phyloP scores from a whole-genome alignment of 2,113 vertebrate genomes.

The Oryzias javanicus region DNA sequence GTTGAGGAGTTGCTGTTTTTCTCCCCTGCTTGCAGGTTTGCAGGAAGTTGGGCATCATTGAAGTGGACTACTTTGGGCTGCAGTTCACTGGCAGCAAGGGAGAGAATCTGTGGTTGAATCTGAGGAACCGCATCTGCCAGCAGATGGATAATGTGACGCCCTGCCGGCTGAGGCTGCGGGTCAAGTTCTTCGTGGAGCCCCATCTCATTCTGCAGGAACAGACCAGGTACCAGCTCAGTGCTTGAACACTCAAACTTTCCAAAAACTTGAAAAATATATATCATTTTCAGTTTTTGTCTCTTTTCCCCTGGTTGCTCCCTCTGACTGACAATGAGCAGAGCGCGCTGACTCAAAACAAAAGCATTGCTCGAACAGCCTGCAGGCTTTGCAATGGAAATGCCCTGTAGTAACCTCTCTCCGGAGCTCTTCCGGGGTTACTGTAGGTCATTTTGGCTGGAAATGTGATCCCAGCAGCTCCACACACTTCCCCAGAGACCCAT shows the following conservation, averaged over 20 bases:
- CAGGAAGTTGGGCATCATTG: constrained; percentile 93
- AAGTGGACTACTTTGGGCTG: constrained; percentile 97
- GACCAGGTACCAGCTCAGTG: constrained; percentile 82
- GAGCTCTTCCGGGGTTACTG: constrained; percentile 81
- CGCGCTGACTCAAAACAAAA: constrained; percentile 1
- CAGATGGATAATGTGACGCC: constrained; percentile 94
- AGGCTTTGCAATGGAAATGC: constrained; percentile 53
- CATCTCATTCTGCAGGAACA: constrained; percentile 98
- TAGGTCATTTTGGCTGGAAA: constrained; percentile 80
- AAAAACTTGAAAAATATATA: no score
- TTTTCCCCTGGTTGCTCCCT: no score
- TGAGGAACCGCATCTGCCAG: constrained; percentile 96
- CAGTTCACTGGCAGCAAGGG: constrained; percentile 96
- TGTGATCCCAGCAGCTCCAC: constrained; percentile 59
- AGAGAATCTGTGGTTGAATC: constrained; percentile 96
- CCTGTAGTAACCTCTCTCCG: constrained; percentile 85
- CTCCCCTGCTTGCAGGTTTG: constrained; percentile 83
- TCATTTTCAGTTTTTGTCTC: no score
- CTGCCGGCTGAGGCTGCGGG: constrained; percentile 89
- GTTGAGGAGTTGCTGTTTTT: not conserved
- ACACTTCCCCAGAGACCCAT: constrained; percentile 30
- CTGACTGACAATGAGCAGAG: no score
- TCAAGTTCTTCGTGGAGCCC: constrained; percentile 98
- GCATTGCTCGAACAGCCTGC: constrained; percentile 18
- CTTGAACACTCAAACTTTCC: not conserved